Base-by-base conservation (phyloP, 2,888 invertebrate species). In the Chalcosyrphus nemorum region DNA sequence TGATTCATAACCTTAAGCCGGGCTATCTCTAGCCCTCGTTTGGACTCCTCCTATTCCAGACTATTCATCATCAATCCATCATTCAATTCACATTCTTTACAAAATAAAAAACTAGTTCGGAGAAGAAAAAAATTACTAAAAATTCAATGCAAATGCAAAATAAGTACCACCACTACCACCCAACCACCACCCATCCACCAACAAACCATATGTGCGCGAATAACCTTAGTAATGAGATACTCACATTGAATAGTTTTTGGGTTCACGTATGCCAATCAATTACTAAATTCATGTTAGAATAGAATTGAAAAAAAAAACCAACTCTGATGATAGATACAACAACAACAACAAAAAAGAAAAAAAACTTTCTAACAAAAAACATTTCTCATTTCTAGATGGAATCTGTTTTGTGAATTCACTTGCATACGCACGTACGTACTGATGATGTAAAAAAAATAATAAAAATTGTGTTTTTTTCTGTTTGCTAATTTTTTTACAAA, bases 391-490 rank as follows among this genome's bases (percentile, higher is more conserved):
- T 84, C 78, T 78, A 78, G 84, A 84, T 84, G 84, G 84, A 78
- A 84, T 84, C 84, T 82, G 84, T 84, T 84, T 84, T 84, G 84
- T 84, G 84, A 84, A 84, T 84, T 78, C 78, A 78, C 78, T 84
- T 84, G 84, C 84, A 84, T 78, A 78, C 84, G 84, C 84, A 84
- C 84, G 84, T 84, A 78, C 78, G 78, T 84, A 78, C 78, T 70
- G 78, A 78, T 84, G 84, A 78, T 84, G 84, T 84, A 78, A 84
- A 84, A 78, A 84, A 84, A 72, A 66, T 38, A 71, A 71, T 61
- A 71, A 78, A 59, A 71, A 68, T 29, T 76, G 70, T 77, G 57
- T 41, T 74, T 66, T 72, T 76, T 68, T 76, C 32, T 71, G 66
- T 77, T 68, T 77, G 57, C 50, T 54, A 59, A 50, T 56, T 71